phyloP scores from a whole-genome alignment of 37 sponge, comb jelly and placozoan species.

The Ianthella basta region DNA sequence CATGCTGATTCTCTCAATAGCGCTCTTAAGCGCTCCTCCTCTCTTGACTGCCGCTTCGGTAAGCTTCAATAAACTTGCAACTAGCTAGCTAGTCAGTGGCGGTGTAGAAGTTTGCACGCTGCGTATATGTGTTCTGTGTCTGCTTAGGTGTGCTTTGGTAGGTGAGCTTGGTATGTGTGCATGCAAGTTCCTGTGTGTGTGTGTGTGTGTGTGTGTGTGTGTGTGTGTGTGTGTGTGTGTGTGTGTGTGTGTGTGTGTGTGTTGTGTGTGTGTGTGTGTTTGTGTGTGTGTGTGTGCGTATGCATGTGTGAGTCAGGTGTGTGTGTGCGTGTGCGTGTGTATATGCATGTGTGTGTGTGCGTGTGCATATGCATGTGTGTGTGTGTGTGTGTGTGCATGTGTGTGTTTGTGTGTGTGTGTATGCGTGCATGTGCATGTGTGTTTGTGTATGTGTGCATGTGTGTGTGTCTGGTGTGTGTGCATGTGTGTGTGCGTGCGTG shows the following conservation, averaged over 20 bases:
- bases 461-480: no score
- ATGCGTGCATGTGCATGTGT: no score
- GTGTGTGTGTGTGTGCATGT: conserved; percentile 1
- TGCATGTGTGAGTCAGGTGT: no score
- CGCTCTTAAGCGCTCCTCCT: no score
- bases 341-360: conserved; percentile 5
- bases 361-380: conserved; percentile 5
- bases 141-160: no score
- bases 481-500: no score
- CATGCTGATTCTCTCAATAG: no score
- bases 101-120: neutral
- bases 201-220: conserved; percentile 5
- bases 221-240: conserved; percentile 14
- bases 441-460: no score
- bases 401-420: no score
- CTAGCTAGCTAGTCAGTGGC: neutral
- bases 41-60: neutral
- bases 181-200: no score
- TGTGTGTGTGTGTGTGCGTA: no score
- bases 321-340: neutral
- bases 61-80: no score
- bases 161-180: neutral
- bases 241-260: conserved; percentile 29
- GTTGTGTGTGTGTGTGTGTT: conserved; percentile 11
- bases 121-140: neutral